These are phyloP conservation scores for Fragum sueziense DNA, from an alignment of 2,888 invertebrate genomes.

Conservation along the genomic window DNA sequence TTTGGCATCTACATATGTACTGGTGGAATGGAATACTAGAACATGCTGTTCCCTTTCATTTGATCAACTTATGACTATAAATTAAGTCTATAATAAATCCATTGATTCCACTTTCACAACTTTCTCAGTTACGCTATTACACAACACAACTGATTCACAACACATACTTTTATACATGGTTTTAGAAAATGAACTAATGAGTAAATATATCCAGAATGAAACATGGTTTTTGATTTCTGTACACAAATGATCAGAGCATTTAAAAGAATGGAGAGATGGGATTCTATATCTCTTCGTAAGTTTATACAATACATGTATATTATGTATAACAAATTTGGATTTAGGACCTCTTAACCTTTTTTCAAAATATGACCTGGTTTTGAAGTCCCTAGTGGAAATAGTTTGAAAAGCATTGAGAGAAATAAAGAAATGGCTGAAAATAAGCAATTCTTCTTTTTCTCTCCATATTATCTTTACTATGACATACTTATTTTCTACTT, in stretches of 20 bases:
- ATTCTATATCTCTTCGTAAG: neutral
- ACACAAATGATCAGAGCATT: neutral
- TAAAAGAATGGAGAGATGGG: neutral
- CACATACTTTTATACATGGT: neutral
- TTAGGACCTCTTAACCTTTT: neutral
- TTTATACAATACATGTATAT: neutral
- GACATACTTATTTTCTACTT: neutral
- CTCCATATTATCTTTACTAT: neutral
- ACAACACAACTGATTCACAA: too few relatives aligned
- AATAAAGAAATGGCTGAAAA: too few relatives aligned
- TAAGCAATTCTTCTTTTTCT: neutral
- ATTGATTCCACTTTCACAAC: too few relatives aligned
- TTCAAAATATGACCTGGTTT: too few relatives aligned
- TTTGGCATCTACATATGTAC: too few relatives aligned
- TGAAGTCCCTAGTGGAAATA: too few relatives aligned
- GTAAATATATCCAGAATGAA: neutral
- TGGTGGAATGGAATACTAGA: too few relatives aligned
- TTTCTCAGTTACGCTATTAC: too few relatives aligned
- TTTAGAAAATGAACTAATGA: neutral
- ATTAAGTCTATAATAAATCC: too few relatives aligned
- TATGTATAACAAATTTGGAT: neutral
- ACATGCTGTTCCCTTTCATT: too few relatives aligned
- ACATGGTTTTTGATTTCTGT: slow-evolving; percentile 5
- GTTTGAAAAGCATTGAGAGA: too few relatives aligned
- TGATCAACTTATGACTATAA: too few relatives aligned